Evolutionary conservation across 2,797 vertebrate genomes (phyloP).

Genomic region (Squalus acanthias): DNA sequence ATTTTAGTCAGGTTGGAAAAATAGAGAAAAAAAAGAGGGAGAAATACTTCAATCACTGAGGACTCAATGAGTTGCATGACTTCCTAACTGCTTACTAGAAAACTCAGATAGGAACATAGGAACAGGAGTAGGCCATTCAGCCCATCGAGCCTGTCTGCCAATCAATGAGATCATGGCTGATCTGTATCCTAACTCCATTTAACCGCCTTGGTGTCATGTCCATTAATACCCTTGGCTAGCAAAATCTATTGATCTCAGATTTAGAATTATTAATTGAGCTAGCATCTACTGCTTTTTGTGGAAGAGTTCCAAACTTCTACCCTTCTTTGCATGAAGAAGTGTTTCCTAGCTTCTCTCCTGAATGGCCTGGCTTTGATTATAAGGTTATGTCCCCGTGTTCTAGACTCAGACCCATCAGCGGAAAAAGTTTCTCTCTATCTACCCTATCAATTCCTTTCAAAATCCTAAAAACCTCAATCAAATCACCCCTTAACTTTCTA

Average conservation of each 20-base stretch:
- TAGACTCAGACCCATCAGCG: neutral
- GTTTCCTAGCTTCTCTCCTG: neutral
- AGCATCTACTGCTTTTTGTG: neutral
- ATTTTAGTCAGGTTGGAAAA: neutral
- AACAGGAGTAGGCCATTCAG: too few species aligned
- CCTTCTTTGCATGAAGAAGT: neutral
- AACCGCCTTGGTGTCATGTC: too few species aligned
- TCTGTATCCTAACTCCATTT: too few species aligned
- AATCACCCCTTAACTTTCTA: neutral
- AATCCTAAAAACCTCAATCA: neutral
- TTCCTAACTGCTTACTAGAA: neutral
- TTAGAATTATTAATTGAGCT: neutral
- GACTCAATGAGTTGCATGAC: neutral
- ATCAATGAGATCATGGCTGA: too few species aligned
- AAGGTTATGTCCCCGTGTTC: neutral
- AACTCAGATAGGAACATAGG: neutral
- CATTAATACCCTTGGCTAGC: neutral
- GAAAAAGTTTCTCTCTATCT: neutral
- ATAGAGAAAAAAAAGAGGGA: neutral
- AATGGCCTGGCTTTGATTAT: neutral
- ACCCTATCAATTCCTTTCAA: neutral
- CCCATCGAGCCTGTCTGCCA: too few species aligned
- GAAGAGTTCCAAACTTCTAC: neutral
- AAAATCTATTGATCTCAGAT: neutral
- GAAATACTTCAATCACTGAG: neutral